phyloP scores from a whole-genome alignment of 2,888 invertebrate species.

The Drosophila maculinotata region DNA sequence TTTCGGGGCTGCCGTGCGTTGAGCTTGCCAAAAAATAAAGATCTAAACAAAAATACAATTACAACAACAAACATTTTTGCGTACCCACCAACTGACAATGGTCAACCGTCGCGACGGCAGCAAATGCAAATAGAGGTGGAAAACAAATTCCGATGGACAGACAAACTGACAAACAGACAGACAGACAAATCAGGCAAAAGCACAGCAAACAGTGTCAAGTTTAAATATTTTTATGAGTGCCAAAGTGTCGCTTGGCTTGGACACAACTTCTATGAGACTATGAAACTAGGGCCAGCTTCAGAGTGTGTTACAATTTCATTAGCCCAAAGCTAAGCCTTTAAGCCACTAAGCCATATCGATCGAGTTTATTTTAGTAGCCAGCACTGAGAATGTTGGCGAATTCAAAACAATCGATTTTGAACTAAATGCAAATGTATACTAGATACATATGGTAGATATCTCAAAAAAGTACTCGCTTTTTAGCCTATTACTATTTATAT shows the following conservation, averaged over 20 bases:
- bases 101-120: too few species aligned
- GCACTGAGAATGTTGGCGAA: constrained; percentile 6
- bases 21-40: constrained; percentile 48
- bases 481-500: constrained; percentile 40
- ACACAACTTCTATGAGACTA: constrained; percentile 18
- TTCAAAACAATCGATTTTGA: constrained; percentile 27
- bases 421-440: too few species aligned
- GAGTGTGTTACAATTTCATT: constrained; percentile 25
- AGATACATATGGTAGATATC: constrained; percentile 15
- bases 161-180: constrained; percentile 20
- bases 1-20: constrained; percentile 60
- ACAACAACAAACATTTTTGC: constrained; percentile 39
- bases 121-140: constrained; percentile 45
- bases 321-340: constrained; percentile 30
- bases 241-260: constrained; percentile 24
- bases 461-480: constrained; percentile 8
- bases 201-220: constrained; percentile 69
- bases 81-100: constrained; percentile 61
- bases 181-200: constrained; percentile 14
- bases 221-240: constrained; percentile 56
- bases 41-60: not conserved
- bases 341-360: constrained; percentile 41
- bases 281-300: constrained; percentile 15
- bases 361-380: not conserved
- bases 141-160: constrained; percentile 12